Percentiles rank a stretch among this genome's conserved stretches.
Evolutionary conservation across 2,113 vertebrate genomes (phyloP).

Genomic region (Corythoichthys intestinalis): DNA sequence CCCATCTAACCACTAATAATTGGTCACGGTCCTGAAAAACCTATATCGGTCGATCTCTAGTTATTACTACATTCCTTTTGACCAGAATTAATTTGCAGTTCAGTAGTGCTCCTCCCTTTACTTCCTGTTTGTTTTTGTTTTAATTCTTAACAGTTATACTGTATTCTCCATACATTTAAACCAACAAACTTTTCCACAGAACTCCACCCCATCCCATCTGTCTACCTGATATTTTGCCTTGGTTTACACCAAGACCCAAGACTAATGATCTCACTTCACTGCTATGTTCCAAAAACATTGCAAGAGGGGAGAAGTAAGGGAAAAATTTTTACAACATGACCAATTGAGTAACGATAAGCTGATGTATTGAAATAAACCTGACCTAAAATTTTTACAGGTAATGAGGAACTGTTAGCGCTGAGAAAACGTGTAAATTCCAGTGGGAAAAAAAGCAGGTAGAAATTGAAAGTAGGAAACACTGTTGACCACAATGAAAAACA

Average conservation of each 20-base stretch:
- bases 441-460: background rate
- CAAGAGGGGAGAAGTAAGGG: conserved; percentile 21
- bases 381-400: background rate
- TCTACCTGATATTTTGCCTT: conserved; percentile 56
- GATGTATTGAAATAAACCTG: conserved; percentile 4
- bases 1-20: too few species aligned
- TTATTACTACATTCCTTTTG: background rate
- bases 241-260: conserved; percentile 52
- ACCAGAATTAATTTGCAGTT: background rate
- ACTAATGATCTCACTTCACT: conserved; percentile 58
- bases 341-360: conserved; percentile 6
- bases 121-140: conserved; percentile 6
- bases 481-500: conserved; percentile 44
- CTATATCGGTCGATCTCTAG: background rate
- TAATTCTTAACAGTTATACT: conserved; percentile 39
- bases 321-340: conserved; percentile 13
- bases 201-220: background rate
- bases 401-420: background rate
- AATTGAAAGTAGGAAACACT: background rate
- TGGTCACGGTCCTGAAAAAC: too few species aligned
- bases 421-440: background rate
- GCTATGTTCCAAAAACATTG: conserved; percentile 56
- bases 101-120: conserved; percentile 4
- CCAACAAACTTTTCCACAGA: conserved; percentile 27
- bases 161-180: conserved; percentile 44